phyloP scores from a whole-genome alignment of 2,113 vertebrate genomes.

The Hystrix brachyura region DNA sequence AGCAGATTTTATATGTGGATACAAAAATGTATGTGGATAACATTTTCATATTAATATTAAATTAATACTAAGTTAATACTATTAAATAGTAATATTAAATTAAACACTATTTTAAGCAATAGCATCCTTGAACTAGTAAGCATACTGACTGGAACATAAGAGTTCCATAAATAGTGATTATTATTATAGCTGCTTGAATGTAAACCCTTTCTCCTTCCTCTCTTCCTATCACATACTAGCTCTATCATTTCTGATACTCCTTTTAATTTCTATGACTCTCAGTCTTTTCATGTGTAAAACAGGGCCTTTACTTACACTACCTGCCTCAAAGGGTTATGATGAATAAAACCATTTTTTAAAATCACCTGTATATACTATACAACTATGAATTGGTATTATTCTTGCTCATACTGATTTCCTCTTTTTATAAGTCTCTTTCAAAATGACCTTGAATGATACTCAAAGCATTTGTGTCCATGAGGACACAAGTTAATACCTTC shows the following conservation, averaged over 20 bases:
- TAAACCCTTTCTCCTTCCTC: background rate
- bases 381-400: conserved; percentile 31
- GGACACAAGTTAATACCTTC: conserved; percentile 12
- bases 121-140: background rate
- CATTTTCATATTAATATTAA: too few species aligned
- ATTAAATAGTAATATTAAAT: too few species aligned
- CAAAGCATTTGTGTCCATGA: conserved; percentile 26
- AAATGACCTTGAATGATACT: conserved; percentile 5
- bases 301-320: conserved; percentile 15
- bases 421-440: conserved; percentile 22
- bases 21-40: too few species aligned
- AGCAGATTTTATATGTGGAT: background rate
- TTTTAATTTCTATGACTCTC: conserved; percentile 39
- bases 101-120: background rate
- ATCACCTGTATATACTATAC: background rate
- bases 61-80: too few species aligned
- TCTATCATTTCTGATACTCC: background rate
- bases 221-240: background rate
- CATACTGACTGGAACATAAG: background rate
- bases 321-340: background rate
- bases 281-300: conserved; percentile 3
- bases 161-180: background rate
- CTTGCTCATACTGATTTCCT: background rate
- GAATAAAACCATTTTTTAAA: conserved; percentile 6
- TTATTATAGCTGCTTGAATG: background rate